Evolutionary conservation across 2,888 invertebrate species (phyloP).

Genomic region (Hydraecia micacea): DNA sequence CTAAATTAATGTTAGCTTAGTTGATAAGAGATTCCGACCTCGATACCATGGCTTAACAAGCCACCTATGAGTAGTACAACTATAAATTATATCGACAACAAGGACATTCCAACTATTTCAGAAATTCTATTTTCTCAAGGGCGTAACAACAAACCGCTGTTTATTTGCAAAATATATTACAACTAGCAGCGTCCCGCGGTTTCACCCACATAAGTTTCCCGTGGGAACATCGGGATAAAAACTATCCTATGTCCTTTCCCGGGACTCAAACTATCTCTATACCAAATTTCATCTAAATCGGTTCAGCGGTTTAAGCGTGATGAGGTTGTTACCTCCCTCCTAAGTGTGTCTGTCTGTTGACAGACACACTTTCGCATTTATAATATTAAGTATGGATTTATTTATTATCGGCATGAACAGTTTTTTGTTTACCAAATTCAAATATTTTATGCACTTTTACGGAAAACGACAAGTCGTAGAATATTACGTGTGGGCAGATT

Average conservation of each 20-base stretch:
- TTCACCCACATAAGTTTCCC: too few species aligned
- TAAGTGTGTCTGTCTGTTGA: too few species aligned
- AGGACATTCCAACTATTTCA: conserved; percentile 43
- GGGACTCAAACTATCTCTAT: too few species aligned
- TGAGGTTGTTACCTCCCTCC: too few species aligned
- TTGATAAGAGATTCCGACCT: conserved; percentile 24
- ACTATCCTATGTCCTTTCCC: too few species aligned
- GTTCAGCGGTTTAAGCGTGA: too few species aligned
- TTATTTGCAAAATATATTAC: conserved; percentile 26
- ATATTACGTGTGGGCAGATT: conserved; percentile 55
- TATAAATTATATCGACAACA: conserved; percentile 37
- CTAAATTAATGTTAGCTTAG: conserved; percentile 31
- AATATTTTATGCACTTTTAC: conserved; percentile 58
- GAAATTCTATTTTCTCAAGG: conserved; percentile 49
- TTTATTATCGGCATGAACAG: conserved; percentile 29
- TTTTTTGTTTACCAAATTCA: conserved; percentile 20
- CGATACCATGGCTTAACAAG: conserved; percentile 27
- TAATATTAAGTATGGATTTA: too few species aligned
- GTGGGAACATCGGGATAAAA: too few species aligned
- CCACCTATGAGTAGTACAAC: conserved; percentile 32
- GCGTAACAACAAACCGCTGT: conserved; percentile 17
- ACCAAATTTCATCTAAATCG: too few species aligned
- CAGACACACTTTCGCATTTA: too few species aligned
- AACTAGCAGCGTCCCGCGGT: too few species aligned
- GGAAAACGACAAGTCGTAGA: conserved; percentile 46